Percentiles rank a stretch among this genome's conserved stretches.
Conservation (phyloP, 1,140 invertebrate species). For the Papilio dardanus region DNA sequence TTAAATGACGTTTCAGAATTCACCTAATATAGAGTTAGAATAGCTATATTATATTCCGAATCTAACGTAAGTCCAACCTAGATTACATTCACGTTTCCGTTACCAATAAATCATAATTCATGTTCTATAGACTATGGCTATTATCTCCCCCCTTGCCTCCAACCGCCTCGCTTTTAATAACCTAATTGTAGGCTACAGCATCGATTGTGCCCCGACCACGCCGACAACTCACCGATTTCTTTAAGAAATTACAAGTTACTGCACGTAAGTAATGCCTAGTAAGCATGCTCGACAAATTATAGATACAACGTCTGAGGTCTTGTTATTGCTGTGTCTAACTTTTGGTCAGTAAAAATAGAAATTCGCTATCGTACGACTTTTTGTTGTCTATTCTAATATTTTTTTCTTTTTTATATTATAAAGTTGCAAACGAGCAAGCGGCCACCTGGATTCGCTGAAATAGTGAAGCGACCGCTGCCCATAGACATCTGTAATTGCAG, state of each 20-base stretch:
- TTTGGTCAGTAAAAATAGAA: neutral
- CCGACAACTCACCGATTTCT: constrained; percentile 41
- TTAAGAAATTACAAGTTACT: constrained; percentile 38
- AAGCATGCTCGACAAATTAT: constrained; percentile 33
- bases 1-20: too few relatives aligned
- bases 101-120: constrained; percentile 35
- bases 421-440: too few relatives aligned
- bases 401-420: too few relatives aligned
- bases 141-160: constrained; percentile 33
- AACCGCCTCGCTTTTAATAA: constrained; percentile 53
- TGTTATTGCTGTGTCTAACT: constrained; percentile 1
- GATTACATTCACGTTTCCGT: constrained; percentile 26
- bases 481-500: too few relatives aligned
- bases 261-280: constrained; percentile 35
- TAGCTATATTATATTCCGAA: neutral
- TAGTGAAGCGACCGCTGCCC: too few relatives aligned
- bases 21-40: neutral
- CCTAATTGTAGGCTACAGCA: constrained; percentile 55
- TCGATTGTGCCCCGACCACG: constrained; percentile 37
- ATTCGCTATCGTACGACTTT: too few relatives aligned
- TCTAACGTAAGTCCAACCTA: neutral
- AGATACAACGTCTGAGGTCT: constrained; percentile 27
- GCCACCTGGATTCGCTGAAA: too few relatives aligned
- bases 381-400: too few relatives aligned
- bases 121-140: constrained; percentile 28